Evolutionary conservation across 2,797 vertebrate species (phyloP), one percentile per base, ranked within the genome.

Genomic region (Stomatorhinus walkeri): DNA sequence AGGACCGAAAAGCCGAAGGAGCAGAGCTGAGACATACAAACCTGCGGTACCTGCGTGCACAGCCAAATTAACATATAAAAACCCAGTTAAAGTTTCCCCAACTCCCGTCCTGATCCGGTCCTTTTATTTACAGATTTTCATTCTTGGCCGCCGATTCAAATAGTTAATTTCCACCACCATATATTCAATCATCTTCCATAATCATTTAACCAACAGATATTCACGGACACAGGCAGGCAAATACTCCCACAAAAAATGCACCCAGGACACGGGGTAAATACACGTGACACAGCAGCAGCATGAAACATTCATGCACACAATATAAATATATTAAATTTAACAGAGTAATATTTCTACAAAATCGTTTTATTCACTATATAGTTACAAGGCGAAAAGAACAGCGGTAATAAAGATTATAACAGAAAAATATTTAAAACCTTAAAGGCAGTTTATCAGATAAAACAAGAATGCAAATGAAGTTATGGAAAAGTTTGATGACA

Each of bases 381-480:
- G 64, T 43, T 36, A 12, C 6, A 32, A 85, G 22, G 22, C 49
- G 32, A 49, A 85, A 64, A 16, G 32, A 86, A 28, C 48, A 61
- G 43, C 28, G 40, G 28, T 32, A 43, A n/a, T 48, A 40, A 64
- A 61, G 28, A 87, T 28, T 46, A 43, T 22, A 51, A 40, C 49
- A 64, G 86, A 54, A 87, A 40, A 87, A 61, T 3, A 61, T 43
- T 5, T 87, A 32, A 64, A n/a, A 59, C 28, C 52, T 28, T 40
- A 43, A 87, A 43, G n/a, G 7, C 32, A 6, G 22, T 64, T 87
- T 61, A 48, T 43, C 86, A 87, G 54, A 56, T 87, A 83, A 88
- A 85, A 59, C 8, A 59, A 22, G 22, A 48, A 24, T 81, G 32
- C 46, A n/a, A 59, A 83, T 43, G 2, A 49, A 51, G 19, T 36